Percentiles rank a stretch among this genome's conserved stretches.
Evolutionary conservation across 2,113 vertebrate species (phyloP).

Genomic region (Oreochromis spilurus): DNA sequence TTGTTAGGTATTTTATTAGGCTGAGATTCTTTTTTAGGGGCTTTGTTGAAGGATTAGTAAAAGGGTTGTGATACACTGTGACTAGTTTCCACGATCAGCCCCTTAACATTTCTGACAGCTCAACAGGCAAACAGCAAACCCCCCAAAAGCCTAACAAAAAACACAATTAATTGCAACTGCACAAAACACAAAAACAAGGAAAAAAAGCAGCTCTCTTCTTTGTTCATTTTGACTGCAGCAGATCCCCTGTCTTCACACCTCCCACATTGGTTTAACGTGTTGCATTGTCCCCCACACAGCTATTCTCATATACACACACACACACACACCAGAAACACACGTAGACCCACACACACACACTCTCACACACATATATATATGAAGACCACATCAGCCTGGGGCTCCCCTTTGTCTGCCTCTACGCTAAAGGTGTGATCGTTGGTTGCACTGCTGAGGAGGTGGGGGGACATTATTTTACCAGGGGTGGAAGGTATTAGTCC

Average conservation of each 20-base stretch:
- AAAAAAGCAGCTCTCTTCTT: slow-evolving; percentile 40
- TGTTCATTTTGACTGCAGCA: slow-evolving; percentile 65
- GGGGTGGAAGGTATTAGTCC: slow-evolving; percentile 2
- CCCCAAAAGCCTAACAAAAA: slow-evolving; percentile 10
- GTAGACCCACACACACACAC: not conserved
- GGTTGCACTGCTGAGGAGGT: slow-evolving; percentile 37
- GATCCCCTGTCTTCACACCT: slow-evolving; percentile 68
- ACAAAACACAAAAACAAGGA: slow-evolving; percentile 43
- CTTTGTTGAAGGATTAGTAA: not conserved
- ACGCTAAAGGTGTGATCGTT: slow-evolving; percentile 51
- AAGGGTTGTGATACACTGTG: not conserved
- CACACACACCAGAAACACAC: not conserved
- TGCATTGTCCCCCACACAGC: slow-evolving; percentile 64
- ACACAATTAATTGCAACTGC: slow-evolving; percentile 40
- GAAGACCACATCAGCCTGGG: slow-evolving; percentile 47
- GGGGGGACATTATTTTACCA: slow-evolving; percentile 36
- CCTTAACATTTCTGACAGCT: not conserved
- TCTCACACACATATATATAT: not conserved
- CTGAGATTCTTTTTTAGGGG: not conserved
- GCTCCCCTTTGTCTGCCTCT: slow-evolving; percentile 46
- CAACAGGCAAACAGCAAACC: not conserved
- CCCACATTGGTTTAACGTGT: slow-evolving; percentile 63
- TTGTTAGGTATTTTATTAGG: not conserved
- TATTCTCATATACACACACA: slow-evolving; percentile 13
- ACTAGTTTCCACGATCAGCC: not conserved